Base-by-base conservation (phyloP, 2,888 invertebrate genomes). In the Adelognathus sp. region DNA sequence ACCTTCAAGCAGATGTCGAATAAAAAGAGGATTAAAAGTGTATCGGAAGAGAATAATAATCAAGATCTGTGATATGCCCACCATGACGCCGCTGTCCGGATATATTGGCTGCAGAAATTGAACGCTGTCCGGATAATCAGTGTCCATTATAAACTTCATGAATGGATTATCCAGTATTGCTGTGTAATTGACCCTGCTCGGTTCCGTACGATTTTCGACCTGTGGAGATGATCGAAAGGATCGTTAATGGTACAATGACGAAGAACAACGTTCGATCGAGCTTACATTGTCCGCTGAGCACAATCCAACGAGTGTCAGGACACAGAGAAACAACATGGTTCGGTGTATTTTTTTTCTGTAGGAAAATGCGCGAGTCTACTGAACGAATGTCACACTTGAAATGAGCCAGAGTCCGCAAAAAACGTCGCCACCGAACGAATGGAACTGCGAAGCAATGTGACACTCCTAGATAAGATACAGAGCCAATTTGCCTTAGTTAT, bases 1-100 rank as follows among this genome's bases (percentile, higher is more conserved):
- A 81, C 56, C 76, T 79, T 36, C 3, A 41, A 24, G 5, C 16
- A 24, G 11, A 36, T 46, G 24, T 33, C n/a, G n/a, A 60, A 29
- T 24, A 11, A 21, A n/a, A n/a, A n/a, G n/a, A n/a, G n/a, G n/a
- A n/a, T 50, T 11, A 2, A 50, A 24, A 21, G 21, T 9, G 11
- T 24, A 1, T 21, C 21, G 21, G n/a, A 50, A 3, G 11, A 21
- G 11, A 11, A 50, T 3, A 50, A 24, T 11, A 11, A n/a, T 3
- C 11, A 50, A 21, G 1, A 11, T 4, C 5, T 50, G 11, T 21
- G 1, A 21, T 24, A 24, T 24, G 9, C 36, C n/a, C 11, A 81
- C 81, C 72, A 75, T 75, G 11, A 81, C 33, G 4, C 18, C 66
- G 4, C 75, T 70, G 9, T 54, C 52, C n/a, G 18, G 18, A 0